Evolutionary conservation across 2,113 vertebrate genomes (phyloP).

Genomic region (Actinemys pallida): DNA sequence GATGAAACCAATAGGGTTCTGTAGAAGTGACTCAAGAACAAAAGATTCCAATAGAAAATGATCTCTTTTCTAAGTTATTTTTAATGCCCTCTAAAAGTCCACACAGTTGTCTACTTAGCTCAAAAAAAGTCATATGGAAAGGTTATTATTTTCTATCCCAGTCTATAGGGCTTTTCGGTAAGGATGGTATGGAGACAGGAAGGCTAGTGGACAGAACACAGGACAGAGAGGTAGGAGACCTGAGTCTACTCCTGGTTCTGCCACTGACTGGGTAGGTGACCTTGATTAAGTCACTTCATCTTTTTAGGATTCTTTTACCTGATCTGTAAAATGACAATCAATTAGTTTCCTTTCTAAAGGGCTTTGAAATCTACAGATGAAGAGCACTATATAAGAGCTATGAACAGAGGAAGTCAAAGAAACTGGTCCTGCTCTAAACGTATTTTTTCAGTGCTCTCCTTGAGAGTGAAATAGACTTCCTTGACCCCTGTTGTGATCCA

Average conservation of each 20-base stretch:
- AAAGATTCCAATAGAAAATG: background rate
- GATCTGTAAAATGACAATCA: background rate
- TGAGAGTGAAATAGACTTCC: background rate
- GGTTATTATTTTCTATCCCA: background rate
- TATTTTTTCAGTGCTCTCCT: background rate
- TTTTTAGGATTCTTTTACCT: background rate
- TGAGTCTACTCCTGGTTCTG: background rate
- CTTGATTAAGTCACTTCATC: background rate
- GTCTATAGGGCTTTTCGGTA: background rate
- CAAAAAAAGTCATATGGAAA: background rate
- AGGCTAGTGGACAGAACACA: background rate
- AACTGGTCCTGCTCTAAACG: background rate
- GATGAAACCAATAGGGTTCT: background rate
- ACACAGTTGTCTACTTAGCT: background rate
- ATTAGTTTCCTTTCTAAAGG: background rate
- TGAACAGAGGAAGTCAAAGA: background rate
- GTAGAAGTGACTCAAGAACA: background rate
- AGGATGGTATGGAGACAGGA: background rate
- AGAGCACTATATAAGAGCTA: background rate
- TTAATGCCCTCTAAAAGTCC: background rate
- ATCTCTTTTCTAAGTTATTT: background rate
- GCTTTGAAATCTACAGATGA: background rate
- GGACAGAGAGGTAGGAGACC: background rate
- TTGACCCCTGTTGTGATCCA: background rate
- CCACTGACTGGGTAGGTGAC: background rate